Conservation (phyloP, 2,113 vertebrate species). For the Pogona vitticeps region DNA sequence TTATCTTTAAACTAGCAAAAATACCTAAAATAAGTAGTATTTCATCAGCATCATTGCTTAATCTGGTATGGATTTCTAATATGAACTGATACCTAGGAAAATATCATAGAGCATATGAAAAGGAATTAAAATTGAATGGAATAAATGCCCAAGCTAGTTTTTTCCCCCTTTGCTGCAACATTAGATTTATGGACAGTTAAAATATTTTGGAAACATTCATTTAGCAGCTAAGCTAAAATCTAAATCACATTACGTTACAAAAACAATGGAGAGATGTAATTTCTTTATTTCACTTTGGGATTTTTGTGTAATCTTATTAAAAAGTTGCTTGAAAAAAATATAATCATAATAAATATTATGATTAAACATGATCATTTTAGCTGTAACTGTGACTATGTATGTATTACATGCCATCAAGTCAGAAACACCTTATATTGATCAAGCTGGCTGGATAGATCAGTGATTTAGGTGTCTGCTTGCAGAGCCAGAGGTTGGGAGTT, state of each 20-base stretch:
- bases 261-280: slow-evolving; percentile 14
- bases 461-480: too few relatives aligned
- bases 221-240: slow-evolving; percentile 26
- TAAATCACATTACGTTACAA: slow-evolving; percentile 29
- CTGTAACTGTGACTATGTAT: background rate
- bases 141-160: slow-evolving; percentile 25
- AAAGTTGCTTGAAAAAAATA: background rate
- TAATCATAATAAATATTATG: background rate
- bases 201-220: background rate
- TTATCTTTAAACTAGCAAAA: background rate
- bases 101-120: slow-evolving; percentile 42
- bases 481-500: too few relatives aligned
- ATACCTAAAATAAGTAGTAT: slow-evolving; percentile 10
- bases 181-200: slow-evolving; percentile 33
- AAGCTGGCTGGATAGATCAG: too few relatives aligned
- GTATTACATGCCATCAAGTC: too few relatives aligned
- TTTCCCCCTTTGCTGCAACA: background rate
- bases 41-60: slow-evolving; percentile 39
- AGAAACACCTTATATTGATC: too few relatives aligned
- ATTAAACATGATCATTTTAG: background rate
- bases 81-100: slow-evolving; percentile 22
- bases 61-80: slow-evolving; percentile 46
- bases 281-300: slow-evolving; percentile 12
- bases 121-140: slow-evolving; percentile 37
- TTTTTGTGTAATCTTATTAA: background rate